phyloP scores from a whole-genome alignment of 2,113 vertebrate species.

The Arenaria interpres region DNA sequence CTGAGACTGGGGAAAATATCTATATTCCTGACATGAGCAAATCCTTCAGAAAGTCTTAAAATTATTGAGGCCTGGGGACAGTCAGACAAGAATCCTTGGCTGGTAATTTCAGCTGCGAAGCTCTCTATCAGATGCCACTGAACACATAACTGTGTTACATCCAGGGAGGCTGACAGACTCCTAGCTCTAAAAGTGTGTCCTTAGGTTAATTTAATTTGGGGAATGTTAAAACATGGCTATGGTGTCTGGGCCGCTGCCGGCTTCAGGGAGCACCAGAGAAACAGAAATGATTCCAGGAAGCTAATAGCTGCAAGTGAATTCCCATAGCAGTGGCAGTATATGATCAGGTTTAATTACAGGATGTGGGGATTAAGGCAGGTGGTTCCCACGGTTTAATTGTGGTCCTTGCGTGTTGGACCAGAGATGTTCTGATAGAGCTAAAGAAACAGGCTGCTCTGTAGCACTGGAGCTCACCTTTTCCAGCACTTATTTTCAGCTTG shows the following conservation, averaged over 20 bases:
- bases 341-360: conserved; percentile 4
- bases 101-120: background rate
- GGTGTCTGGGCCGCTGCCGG: background rate
- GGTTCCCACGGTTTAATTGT: background rate
- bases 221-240: background rate
- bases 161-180: background rate
- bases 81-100: background rate
- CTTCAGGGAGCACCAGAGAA: background rate
- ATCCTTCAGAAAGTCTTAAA: background rate
- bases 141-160: background rate
- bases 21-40: background rate
- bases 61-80: background rate
- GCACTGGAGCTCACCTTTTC: background rate
- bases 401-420: background rate
- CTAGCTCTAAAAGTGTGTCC: background rate
- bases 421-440: background rate
- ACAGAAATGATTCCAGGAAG: background rate
- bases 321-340: background rate
- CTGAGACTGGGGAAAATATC: background rate
- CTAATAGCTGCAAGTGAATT: background rate
- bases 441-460: background rate
- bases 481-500: background rate
- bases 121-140: background rate
- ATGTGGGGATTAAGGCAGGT: background rate
- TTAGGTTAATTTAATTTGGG: conserved; percentile 13